Evolutionary conservation across 1,140 invertebrate species (phyloP).

Genomic region (Acyrthosiphon pisum): DNA sequence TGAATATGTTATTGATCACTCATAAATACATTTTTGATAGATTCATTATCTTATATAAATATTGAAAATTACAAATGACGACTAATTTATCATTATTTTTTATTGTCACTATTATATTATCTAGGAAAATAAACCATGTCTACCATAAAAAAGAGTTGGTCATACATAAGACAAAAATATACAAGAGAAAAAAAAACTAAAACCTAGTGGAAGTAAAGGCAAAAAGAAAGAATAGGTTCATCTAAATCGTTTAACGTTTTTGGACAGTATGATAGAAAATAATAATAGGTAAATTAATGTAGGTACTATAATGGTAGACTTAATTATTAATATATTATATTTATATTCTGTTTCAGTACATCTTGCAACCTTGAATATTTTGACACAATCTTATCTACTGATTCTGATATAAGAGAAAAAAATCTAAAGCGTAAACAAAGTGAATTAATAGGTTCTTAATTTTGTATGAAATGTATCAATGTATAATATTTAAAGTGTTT

Average conservation of each 20-base stretch:
- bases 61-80: no score
- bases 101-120: no score
- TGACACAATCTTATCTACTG: background rate
- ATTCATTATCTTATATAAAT: no score
- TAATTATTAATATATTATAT: background rate
- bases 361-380: background rate
- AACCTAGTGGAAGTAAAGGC: no score
- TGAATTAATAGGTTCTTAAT: background rate
- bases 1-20: no score
- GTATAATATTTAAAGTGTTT: background rate
- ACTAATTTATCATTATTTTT: no score
- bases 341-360: background rate
- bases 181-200: no score
- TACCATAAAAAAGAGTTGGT: no score
- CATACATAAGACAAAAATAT: no score
- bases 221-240: background rate
- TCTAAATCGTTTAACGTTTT: background rate
- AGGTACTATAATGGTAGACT: background rate
- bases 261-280: background rate
- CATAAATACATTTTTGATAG: no score
- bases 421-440: no score
- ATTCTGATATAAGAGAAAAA: background rate
- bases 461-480: background rate
- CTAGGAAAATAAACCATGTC: no score
- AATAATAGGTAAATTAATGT: background rate